A percentile compares a stretch with the other conserved stretches of the same genome.
These are phyloP conservation scores for Muntiacus muntjak DNA, from an alignment of 2,113 vertebrate genomes.

Conservation along the genomic window DNA sequence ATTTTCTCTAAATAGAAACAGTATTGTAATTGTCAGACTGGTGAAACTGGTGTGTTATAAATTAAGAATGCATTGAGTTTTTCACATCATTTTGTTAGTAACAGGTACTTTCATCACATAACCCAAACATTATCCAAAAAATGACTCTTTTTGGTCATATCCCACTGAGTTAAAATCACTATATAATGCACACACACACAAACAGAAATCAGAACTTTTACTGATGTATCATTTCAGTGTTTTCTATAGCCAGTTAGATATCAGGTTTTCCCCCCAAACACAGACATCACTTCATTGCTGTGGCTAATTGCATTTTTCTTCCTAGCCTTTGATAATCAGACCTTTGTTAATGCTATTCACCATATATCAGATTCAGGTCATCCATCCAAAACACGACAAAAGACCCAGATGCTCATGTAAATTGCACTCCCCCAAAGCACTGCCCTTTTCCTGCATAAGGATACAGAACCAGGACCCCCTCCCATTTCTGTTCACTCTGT, in stretches of 20 bases:
- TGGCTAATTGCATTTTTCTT: slow-evolving; percentile 50
- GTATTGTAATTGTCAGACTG: neutral
- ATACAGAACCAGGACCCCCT: neutral
- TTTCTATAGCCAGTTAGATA: slow-evolving; percentile 12
- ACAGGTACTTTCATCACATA: neutral
- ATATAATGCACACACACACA: neutral
- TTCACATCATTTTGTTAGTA: neutral
- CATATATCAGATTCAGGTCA: slow-evolving; percentile 38
- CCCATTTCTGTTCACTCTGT: neutral
- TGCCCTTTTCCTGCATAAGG: neutral
- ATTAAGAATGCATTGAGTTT: neutral
- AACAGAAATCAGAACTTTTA: neutral
- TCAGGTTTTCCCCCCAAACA: neutral
- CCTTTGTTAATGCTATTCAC: slow-evolving; percentile 63
- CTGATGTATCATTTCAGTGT: neutral
- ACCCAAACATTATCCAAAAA: neutral
- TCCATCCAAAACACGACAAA: slow-evolving; percentile 53
- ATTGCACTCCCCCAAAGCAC: neutral
- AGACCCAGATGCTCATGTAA: slow-evolving; percentile 49
- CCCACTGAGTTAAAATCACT: neutral
- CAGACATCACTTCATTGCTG: slow-evolving; percentile 49
- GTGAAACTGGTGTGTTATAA: neutral
- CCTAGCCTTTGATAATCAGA: slow-evolving; percentile 47
- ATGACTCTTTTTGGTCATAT: neutral
- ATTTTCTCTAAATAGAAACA: neutral